These are phyloP conservation scores for Ametastegia equiseti DNA, from an alignment of 2,888 invertebrate species.

Conservation along the genomic window DNA sequence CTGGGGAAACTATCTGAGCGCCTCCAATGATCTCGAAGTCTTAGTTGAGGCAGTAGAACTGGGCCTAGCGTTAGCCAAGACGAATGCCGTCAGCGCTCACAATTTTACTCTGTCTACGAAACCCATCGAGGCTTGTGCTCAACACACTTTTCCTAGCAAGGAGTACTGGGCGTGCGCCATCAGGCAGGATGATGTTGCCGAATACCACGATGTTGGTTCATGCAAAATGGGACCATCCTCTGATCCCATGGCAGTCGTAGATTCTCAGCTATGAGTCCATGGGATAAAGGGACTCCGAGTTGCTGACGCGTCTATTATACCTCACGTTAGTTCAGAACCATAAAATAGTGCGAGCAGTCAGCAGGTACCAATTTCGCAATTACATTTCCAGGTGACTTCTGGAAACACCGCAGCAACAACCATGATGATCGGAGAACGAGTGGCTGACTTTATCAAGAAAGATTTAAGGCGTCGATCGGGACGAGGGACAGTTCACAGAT, in stretches of 20 bases:
- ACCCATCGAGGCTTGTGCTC: constrained; percentile 56
- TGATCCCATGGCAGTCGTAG: constrained; percentile 86
- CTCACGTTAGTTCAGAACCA: background rate
- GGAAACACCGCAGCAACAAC: background rate
- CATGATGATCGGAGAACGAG: background rate
- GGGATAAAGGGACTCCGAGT: background rate
- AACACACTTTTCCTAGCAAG: constrained; percentile 74
- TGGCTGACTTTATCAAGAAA: constrained; percentile 1
- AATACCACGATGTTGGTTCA: constrained; percentile 89
- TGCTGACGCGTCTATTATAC: constrained; percentile 58
- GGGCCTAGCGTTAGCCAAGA: constrained; percentile 78
- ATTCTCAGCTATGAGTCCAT: constrained; percentile 67
- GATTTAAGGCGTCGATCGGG: background rate
- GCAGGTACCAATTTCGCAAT: too few species aligned
- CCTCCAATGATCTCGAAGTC: constrained; percentile 81
- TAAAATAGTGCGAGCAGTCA: too few species aligned
- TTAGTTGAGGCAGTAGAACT: constrained; percentile 81
- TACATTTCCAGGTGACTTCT: background rate
- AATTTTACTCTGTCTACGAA: constrained; percentile 53
- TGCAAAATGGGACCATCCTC: constrained; percentile 87
- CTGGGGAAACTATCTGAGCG: constrained; percentile 86
- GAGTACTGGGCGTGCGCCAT: constrained; percentile 87
- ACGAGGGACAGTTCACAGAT: background rate
- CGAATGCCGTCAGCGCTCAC: constrained; percentile 73
- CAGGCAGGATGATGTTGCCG: constrained; percentile 83